Percentiles rank a stretch among this genome's conserved stretches.
Evolutionary conservation across 2,888 invertebrate genomes (phyloP).

Genomic region (Galeopsomyia nigrocyanea): DNA sequence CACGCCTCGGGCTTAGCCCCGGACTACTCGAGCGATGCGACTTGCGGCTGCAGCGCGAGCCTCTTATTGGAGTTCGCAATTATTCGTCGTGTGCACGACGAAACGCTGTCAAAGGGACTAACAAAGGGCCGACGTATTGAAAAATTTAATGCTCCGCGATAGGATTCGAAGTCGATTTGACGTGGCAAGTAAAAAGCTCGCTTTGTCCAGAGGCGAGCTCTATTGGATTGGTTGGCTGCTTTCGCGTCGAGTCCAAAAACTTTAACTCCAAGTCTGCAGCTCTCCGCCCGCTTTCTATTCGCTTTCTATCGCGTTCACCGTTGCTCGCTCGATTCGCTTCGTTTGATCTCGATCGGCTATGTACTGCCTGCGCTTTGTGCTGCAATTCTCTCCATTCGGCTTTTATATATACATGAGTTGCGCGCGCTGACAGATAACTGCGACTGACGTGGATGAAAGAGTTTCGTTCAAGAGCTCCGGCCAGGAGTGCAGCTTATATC

Average conservation of each 20-base stretch:
- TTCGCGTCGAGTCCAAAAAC: constrained; percentile 29
- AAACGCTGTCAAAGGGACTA: neutral
- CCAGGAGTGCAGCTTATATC: neutral
- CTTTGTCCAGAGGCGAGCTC: constrained; percentile 8
- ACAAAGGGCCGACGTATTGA: too few relatives aligned
- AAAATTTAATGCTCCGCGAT: constrained; percentile 7
- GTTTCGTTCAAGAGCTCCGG: constrained; percentile 1
- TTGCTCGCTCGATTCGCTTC: neutral
- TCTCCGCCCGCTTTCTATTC: neutral
- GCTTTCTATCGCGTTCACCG: too few relatives aligned
- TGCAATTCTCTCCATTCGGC: constrained; percentile 24
- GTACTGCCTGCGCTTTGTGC: constrained; percentile 12
- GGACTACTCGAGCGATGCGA: constrained; percentile 19
- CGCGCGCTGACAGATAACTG: constrained; percentile 20
- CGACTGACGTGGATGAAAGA: constrained; percentile 4
- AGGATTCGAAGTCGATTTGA: constrained; percentile 8
- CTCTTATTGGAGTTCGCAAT: too few relatives aligned
- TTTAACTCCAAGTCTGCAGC: constrained; percentile 16
- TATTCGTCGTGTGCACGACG: neutral
- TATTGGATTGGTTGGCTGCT: constrained; percentile 27
- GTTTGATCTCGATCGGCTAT: constrained; percentile 33
- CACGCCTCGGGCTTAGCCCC: constrained; percentile 30
- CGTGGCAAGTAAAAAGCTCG: constrained; percentile 4
- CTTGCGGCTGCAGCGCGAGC: too few relatives aligned
- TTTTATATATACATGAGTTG: neutral